Percentiles rank a stretch among this genome's conserved stretches.
Conservation (phyloP, 1,140 invertebrate species). For the Luehdorfia chinensis region DNA sequence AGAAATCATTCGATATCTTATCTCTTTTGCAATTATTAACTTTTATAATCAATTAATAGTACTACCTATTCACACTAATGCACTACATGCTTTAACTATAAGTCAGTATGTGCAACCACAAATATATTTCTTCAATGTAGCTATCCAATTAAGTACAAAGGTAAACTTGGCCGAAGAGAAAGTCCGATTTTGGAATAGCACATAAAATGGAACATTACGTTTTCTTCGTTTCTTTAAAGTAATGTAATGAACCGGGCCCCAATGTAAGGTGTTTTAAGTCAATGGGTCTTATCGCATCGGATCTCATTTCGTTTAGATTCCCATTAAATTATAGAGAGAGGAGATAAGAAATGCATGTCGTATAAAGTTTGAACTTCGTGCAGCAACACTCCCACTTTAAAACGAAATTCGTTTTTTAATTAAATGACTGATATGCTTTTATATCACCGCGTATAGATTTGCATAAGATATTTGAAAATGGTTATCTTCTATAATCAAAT, state of each 20-base stretch:
- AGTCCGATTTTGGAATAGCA: constrained; percentile 24
- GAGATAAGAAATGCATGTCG: constrained; percentile 57
- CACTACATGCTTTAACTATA: too few species aligned
- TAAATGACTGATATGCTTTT: constrained; percentile 49
- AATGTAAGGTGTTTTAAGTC: constrained; percentile 53
- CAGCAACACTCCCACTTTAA: constrained; percentile 38
- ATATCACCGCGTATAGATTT: constrained; percentile 62
- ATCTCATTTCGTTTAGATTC: constrained; percentile 70
- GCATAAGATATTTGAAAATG: constrained; percentile 39
- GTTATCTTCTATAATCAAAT: too few species aligned
- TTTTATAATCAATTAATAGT: too few species aligned
- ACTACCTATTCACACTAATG: too few species aligned
- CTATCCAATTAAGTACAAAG: constrained; percentile 20
- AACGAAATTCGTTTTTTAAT: constrained; percentile 49
- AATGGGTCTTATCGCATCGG: constrained; percentile 67
- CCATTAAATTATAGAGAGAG: constrained; percentile 66
- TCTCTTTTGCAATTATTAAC: too few species aligned
- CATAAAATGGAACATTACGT: constrained; percentile 47
- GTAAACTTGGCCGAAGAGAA: constrained; percentile 25
- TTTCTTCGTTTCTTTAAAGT: constrained; percentile 50
- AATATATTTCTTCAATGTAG: too few species aligned
- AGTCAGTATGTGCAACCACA: too few species aligned
- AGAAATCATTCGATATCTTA: too few species aligned
- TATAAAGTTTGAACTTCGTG: constrained; percentile 44
- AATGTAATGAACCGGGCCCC: constrained; percentile 54